Conservation (phyloP, 2,888 invertebrate genomes). For the Nezara viridula region DNA sequence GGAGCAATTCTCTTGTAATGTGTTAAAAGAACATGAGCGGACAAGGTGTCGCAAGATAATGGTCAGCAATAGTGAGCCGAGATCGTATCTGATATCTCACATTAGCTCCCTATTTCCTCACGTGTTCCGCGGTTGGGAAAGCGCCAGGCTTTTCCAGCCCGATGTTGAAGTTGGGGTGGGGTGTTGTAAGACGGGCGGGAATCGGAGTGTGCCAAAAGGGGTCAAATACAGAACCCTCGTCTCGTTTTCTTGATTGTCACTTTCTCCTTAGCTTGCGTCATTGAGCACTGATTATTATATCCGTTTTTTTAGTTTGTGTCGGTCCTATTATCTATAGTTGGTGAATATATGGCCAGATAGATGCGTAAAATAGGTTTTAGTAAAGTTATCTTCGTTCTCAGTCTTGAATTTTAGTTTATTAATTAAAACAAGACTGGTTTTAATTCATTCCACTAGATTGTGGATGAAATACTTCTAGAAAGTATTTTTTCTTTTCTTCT, state of each 20-base stretch:
- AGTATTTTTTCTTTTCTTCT: no score
- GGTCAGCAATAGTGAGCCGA: background rate
- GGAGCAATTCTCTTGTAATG: background rate
- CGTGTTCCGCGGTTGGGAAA: conserved; percentile 24
- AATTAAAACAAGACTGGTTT: no score
- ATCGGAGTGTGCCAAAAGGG: background rate
- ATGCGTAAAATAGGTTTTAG: background rate
- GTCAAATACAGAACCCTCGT: background rate
- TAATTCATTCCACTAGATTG: no score
- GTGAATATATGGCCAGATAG: background rate
- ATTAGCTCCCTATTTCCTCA: background rate
- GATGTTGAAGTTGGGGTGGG: background rate
- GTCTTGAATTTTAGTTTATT: no score
- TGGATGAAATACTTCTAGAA: no score
- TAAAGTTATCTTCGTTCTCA: no score
- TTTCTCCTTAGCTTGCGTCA: conserved; percentile 4
- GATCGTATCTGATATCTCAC: conserved; percentile 29
- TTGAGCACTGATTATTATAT: background rate
- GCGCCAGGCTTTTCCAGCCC: background rate
- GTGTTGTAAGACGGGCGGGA: background rate
- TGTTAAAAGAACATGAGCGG: background rate
- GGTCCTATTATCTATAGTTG: background rate
- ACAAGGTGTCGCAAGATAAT: conserved; percentile 4
- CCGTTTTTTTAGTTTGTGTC: background rate
- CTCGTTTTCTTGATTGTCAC: conserved; percentile 1